Evolutionary conservation across 1,140 invertebrate genomes (phyloP).

Genomic region (Helicorthomorpha holstii): DNA sequence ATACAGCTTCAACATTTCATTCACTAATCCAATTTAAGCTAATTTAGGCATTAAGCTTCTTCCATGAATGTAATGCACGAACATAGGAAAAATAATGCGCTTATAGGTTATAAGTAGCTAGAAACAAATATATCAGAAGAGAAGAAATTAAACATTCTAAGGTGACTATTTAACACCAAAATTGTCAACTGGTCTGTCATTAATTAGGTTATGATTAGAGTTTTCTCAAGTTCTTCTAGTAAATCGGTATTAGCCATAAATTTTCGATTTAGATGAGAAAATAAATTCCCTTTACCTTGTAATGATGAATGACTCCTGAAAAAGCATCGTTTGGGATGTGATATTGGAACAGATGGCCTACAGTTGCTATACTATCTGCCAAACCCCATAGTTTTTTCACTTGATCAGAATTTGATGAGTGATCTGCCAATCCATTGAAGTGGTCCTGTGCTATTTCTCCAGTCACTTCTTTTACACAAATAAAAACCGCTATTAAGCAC

Average conservation of each 20-base stretch:
- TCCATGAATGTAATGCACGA: too few relatives aligned
- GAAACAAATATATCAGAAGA: not conserved
- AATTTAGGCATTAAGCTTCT: too few relatives aligned
- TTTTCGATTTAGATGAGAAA: not conserved
- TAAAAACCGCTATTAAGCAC: too few relatives aligned
- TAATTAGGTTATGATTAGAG: not conserved
- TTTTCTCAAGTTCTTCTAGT: not conserved
- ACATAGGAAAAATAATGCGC: too few relatives aligned
- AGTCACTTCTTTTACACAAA: too few relatives aligned
- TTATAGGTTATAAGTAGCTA: not conserved
- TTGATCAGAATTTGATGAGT: too few relatives aligned
- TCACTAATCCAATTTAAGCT: too few relatives aligned
- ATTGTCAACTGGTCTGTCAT: too few relatives aligned
- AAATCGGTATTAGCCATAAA: constrained; percentile 4
- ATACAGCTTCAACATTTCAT: too few relatives aligned
- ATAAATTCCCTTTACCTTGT: constrained; percentile 19
- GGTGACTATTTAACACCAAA: not conserved
- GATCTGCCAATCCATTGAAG: too few relatives aligned
- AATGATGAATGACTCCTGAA: constrained; percentile 25
- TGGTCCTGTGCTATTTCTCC: too few relatives aligned
- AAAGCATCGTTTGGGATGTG: constrained; percentile 29
- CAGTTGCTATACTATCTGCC: constrained; percentile 23
- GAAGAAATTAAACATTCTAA: not conserved
- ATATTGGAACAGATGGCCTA: constrained; percentile 29
- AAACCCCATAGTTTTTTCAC: constrained; percentile 24